phyloP scores from a whole-genome alignment of 2,888 invertebrate species.

The Tetramorium bicarinatum region DNA sequence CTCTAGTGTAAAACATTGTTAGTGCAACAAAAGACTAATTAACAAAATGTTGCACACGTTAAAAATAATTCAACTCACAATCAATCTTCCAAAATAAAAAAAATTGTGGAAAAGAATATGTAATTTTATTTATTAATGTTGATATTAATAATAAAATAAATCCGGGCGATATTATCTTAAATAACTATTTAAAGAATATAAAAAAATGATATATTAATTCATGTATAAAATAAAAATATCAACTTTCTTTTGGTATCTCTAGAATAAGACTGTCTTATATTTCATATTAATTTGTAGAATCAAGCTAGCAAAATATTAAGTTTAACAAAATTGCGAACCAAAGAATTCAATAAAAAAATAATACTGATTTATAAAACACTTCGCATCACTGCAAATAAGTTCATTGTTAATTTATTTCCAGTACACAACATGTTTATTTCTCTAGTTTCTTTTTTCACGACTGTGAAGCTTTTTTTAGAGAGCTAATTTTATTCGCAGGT shows the following conservation, averaged over 20 bases:
- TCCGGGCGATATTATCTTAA: background rate
- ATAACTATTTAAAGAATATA: background rate
- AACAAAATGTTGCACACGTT: background rate
- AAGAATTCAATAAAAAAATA: background rate
- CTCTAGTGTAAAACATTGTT: background rate
- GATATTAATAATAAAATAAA: background rate
- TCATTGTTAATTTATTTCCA: background rate
- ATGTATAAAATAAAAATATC: background rate
- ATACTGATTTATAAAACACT: background rate
- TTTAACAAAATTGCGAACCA: background rate
- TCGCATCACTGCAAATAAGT: background rate
- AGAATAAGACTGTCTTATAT: background rate
- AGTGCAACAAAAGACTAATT: background rate
- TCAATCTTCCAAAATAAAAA: background rate
- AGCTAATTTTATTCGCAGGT: background rate
- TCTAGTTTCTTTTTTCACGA: background rate
- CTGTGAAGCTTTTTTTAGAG: background rate
- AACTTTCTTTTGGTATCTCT: background rate
- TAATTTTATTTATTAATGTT: background rate
- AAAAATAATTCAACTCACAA: background rate
- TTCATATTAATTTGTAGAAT: background rate
- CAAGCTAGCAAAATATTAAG: background rate
- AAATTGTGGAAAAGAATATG: background rate
- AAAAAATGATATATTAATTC: slow-evolving; percentile 7
- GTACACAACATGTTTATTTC: background rate